phyloP scores from a whole-genome alignment of 2,888 invertebrate species.

The Trissolcus brochymenae region DNA sequence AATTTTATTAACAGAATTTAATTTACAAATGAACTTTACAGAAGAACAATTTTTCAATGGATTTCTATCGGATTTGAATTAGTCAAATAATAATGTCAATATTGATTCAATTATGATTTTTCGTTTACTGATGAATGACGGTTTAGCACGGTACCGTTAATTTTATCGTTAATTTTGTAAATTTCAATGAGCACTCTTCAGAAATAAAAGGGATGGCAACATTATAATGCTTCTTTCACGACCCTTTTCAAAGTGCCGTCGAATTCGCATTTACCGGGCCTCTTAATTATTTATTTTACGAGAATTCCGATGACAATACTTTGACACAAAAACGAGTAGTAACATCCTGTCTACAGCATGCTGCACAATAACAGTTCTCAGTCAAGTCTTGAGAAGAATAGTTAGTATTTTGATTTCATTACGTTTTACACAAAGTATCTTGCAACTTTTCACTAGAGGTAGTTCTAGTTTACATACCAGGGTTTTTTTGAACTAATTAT shows the following conservation, averaged over 20 bases:
- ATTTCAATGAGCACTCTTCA: conserved; percentile 42
- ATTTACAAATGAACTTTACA: too few relatives aligned
- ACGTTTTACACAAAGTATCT: too few relatives aligned
- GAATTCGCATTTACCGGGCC: conserved; percentile 67
- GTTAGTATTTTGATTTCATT: too few relatives aligned
- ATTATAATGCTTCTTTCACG: conserved; percentile 75
- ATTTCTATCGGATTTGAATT: too few relatives aligned
- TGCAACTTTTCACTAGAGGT: too few relatives aligned
- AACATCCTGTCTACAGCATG: conserved; percentile 70
- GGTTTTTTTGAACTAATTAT: too few relatives aligned
- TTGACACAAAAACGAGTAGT: conserved; percentile 71
- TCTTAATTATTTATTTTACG: conserved; percentile 74
- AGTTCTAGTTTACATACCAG: too few relatives aligned
- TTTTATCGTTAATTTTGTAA: conserved; percentile 44
- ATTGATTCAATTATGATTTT: too few relatives aligned
- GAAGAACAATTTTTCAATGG: conserved; percentile 10
- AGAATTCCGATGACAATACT: conserved; percentile 75
- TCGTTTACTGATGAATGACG: too few relatives aligned
- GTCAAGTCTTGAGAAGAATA: too few relatives aligned
- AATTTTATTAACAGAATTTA: too few relatives aligned
- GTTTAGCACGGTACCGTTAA: neutral
- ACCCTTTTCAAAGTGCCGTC: conserved; percentile 73
- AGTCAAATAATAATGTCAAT: too few relatives aligned
- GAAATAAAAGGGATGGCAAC: conserved; percentile 64
- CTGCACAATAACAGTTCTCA: conserved; percentile 35